Percentiles rank a stretch among this genome's conserved stretches.
These are phyloP conservation scores for Microcebus griseorufus DNA, from an alignment of 2,113 vertebrate species.

Conservation along the genomic window DNA sequence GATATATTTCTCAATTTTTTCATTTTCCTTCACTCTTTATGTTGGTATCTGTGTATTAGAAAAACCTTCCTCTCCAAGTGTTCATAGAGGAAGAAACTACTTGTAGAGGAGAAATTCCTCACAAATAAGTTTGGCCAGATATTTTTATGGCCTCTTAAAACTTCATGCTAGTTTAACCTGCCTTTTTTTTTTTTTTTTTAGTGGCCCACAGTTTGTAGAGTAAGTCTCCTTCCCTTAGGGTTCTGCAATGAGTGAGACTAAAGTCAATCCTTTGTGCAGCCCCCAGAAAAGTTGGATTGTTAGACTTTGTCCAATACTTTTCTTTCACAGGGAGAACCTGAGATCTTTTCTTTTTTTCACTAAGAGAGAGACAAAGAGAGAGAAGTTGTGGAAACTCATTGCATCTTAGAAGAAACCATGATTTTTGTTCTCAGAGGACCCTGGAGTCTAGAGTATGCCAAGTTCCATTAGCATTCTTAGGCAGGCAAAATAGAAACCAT, in stretches of 20 bases:
- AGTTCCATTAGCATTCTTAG: neutral
- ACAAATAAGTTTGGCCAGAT: neutral
- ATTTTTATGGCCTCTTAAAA: neutral
- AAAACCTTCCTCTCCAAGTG: neutral
- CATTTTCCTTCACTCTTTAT: neutral
- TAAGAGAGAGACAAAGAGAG: neutral
- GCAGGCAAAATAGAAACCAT: neutral
- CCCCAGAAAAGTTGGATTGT: neutral
- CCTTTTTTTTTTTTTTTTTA: neutral
- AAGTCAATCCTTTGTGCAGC: neutral
- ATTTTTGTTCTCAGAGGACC: neutral
- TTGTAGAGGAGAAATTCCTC: neutral
- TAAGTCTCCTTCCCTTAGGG: neutral
- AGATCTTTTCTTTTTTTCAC: neutral
- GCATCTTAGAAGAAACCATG: neutral
- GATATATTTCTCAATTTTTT: neutral
- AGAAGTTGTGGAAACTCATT: neutral
- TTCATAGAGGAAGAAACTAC: neutral
- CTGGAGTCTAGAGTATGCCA: neutral
- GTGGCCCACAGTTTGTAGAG: neutral
- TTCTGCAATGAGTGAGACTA: neutral
- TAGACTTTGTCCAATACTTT: neutral
- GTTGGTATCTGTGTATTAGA: neutral
- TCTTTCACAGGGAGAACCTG: neutral
- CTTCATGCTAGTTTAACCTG: neutral